These are phyloP conservation scores for Leptopilina myrica DNA, from an alignment of 2,888 invertebrate species.

Conservation along the genomic window DNA sequence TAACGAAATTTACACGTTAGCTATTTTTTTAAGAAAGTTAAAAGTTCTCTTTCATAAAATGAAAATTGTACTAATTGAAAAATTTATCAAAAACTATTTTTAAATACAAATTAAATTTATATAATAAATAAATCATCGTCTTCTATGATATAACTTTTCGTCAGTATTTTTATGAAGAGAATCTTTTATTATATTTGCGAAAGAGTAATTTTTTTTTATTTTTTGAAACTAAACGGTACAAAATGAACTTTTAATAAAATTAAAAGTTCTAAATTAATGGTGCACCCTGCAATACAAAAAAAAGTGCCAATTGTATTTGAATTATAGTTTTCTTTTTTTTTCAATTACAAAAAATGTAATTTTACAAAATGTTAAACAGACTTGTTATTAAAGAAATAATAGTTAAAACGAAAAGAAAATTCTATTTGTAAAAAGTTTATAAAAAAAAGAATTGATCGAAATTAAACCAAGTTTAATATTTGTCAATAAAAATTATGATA, in stretches of 20 bases:
- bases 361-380: neutral
- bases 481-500: neutral
- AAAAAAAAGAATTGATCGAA: neutral
- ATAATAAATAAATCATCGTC: too few species aligned
- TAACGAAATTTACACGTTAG: slow-evolving; percentile 25
- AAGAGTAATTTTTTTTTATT: neutral
- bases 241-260: slow-evolving; percentile 17
- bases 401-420: neutral
- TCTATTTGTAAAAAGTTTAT: neutral
- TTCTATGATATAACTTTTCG: too few species aligned
- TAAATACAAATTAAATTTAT: too few species aligned
- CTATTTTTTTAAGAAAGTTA: slow-evolving; percentile 4
- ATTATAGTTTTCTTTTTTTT: neutral
- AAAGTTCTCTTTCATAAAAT: neutral
- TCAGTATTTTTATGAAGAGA: slow-evolving; percentile 28
- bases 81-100: neutral
- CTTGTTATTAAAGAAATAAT: slow-evolving; percentile 1
- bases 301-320: slow-evolving; percentile 18
- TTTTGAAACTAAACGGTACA: slow-evolving; percentile 13
- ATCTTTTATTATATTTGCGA: neutral
- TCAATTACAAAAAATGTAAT: neutral
- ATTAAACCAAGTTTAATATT: slow-evolving; percentile 8
- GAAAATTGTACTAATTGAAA: neutral
- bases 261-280: neutral
- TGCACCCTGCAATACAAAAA: slow-evolving; percentile 15